Evolutionary conservation across 1,140 invertebrate genomes (phyloP).

Genomic region (Drosophila athabasca): DNA sequence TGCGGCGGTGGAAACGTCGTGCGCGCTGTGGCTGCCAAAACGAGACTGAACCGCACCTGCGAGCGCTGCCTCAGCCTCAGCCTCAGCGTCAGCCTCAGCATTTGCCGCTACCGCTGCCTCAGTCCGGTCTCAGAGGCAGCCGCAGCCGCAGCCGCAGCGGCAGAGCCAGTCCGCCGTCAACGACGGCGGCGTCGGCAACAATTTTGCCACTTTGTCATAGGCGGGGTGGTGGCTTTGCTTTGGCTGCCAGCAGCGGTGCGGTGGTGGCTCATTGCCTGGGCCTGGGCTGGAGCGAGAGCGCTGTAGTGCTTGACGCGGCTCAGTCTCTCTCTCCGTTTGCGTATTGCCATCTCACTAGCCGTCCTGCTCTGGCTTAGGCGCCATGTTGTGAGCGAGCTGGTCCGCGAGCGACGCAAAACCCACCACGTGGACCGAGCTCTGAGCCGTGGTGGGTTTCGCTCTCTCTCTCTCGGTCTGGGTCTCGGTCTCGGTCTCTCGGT

Average conservation of each 20-base stretch:
- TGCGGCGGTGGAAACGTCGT: constrained; percentile 62
- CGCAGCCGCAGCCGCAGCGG: neutral
- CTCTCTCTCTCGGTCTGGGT: neutral
- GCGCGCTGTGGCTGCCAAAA: constrained; percentile 77
- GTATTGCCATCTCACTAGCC: constrained; percentile 17
- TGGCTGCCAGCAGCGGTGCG: neutral
- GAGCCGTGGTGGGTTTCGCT: constrained; percentile 16
- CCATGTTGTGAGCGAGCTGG: constrained; percentile 55
- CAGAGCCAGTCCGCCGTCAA: constrained; percentile 2
- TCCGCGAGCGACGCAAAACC: neutral
- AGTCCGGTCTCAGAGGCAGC: neutral
- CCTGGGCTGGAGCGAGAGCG: constrained; percentile 21
- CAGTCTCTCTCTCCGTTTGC: neutral
- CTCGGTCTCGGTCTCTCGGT: constrained; percentile 10
- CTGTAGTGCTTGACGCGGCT: neutral
- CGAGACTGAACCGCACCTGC: constrained; percentile 75
- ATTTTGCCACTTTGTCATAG: constrained; percentile 73
- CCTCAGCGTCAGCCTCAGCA: neutral
- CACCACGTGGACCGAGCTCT: constrained; percentile 13
- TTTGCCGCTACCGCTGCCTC: constrained; percentile 8
- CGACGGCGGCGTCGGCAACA: constrained; percentile 35
- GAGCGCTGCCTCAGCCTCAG: constrained; percentile 4
- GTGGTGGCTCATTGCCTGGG: too few species aligned
- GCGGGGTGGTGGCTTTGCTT: constrained; percentile 26
- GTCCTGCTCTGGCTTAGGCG: constrained; percentile 52